Percentiles rank a stretch among this genome's conserved stretches.
Evolutionary conservation across 1,140 invertebrate genomes (phyloP).

Genomic region (Drosophila cardini): DNA sequence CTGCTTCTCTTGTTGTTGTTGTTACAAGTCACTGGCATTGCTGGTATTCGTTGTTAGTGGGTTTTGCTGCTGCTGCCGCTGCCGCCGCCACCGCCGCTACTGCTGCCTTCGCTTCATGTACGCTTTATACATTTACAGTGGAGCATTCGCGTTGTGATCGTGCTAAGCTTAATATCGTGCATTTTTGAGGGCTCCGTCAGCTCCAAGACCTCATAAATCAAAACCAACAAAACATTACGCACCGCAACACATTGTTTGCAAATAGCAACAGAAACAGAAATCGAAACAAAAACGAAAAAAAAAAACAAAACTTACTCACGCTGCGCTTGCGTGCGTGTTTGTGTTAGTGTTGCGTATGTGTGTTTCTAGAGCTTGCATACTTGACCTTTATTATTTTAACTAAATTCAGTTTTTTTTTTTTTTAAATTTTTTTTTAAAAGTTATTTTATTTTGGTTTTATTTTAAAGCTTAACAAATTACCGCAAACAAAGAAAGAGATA

Average conservation of each 20-base stretch:
- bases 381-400: slow-evolving; percentile 32
- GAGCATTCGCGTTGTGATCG: slow-evolving; percentile 72
- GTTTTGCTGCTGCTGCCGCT: slow-evolving; percentile 23
- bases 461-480: slow-evolving; percentile 24
- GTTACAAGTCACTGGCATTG: slow-evolving; percentile 44
- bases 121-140: slow-evolving; percentile 51
- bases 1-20: slow-evolving; percentile 47
- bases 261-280: slow-evolving; percentile 4
- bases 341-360: slow-evolving; percentile 11
- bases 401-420: background rate
- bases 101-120: slow-evolving; percentile 48
- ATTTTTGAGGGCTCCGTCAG: slow-evolving; percentile 47
- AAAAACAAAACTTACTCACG: slow-evolving; percentile 28
- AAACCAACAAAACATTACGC: slow-evolving; percentile 24
- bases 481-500: slow-evolving; percentile 2
- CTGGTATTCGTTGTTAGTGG: slow-evolving; percentile 36
- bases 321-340: slow-evolving; percentile 49
- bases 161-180: slow-evolving; percentile 64
- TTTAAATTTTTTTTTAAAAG: background rate
- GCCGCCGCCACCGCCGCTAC: slow-evolving; percentile 33
- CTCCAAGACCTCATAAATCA: slow-evolving; percentile 5
- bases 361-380: slow-evolving; percentile 6
- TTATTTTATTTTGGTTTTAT: background rate
- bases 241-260: slow-evolving; percentile 10
- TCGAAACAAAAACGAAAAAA: background rate